Evolutionary conservation across 1,140 invertebrate species (phyloP), one percentile per base, ranked within the genome.

Genomic region (Vollenhovia emeryi): DNA sequence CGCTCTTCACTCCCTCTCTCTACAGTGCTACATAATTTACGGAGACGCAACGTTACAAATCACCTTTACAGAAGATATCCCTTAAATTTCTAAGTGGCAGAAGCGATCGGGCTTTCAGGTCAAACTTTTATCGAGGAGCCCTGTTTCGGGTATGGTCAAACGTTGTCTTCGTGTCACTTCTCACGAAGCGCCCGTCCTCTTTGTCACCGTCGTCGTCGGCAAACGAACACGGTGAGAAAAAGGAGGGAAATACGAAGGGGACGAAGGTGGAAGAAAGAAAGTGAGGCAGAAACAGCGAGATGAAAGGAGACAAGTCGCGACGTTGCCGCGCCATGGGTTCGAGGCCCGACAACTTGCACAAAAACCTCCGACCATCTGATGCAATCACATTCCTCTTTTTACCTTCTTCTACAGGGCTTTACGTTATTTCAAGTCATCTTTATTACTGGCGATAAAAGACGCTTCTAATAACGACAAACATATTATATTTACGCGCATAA

Each of bases 261-360:
- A n/a, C 13, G 68, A 64, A 79, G 74, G n/a, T 24, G 79, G 66
- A 74, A 86, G 74, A 75, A n/a, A 52, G 71, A 84, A 85, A 33
- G n/a, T 33, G 1, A 66, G 43, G 3, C 2, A 50, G 87, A 9
- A 69, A 80, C 48, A 21, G 64, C 45, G 75, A 87, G 88, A 71
- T 57, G 50, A 80, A 80, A 74, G 33, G 48, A 87, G 62, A 66
- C 62, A 74, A 83, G 83, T 85, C 91, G 93, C 92, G 87, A 91
- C 92, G 93, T 93, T 93, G 93, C 92, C 92, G 92, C 84, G 84
- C 91, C 88, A 76, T 84, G 85, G 76, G 89, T 6, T 84, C 71
- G 66, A 84, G 87, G 62, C 66, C 68, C 68, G 57, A 90, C 85
- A 87, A 87, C 89, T 82, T 88, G 69, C 82, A 62, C 87, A 89